phyloP scores from a whole-genome alignment of 2,888 invertebrate genomes.

The Cordylochernes scorpioides region DNA sequence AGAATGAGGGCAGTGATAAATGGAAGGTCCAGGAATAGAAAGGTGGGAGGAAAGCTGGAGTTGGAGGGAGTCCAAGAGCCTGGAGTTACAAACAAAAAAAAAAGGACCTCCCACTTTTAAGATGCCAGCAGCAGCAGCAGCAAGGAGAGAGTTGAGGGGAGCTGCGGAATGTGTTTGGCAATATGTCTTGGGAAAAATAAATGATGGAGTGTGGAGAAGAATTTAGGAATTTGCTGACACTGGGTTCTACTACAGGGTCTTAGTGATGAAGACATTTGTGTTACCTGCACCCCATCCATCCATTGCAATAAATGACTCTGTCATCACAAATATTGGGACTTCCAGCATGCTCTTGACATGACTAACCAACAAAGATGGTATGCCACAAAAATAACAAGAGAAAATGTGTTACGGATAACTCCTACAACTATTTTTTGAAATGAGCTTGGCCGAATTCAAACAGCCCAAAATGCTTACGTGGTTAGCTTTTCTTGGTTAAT shows the following conservation, averaged over 20 bases:
- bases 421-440: constrained; percentile 1
- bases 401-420: neutral
- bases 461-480: too few species aligned
- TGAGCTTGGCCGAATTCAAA: too few species aligned
- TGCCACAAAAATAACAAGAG: too few species aligned
- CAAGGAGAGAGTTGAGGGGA: too few species aligned
- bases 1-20: neutral
- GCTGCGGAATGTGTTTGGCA: too few species aligned
- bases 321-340: neutral
- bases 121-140: too few species aligned
- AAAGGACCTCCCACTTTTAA: too few species aligned
- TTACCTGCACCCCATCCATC: neutral
- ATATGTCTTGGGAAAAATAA: too few species aligned
- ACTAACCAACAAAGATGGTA: neutral
- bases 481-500: too few species aligned
- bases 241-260: neutral
- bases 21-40: neutral
- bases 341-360: neutral
- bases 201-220: neutral
- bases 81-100: too few species aligned
- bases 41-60: neutral
- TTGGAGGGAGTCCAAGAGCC: neutral
- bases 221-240: neutral
- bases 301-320: neutral
- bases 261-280: neutral